These are phyloP conservation scores for Trichopria drosophilae DNA, from an alignment of 2,888 invertebrate genomes.

Conservation along the genomic window DNA sequence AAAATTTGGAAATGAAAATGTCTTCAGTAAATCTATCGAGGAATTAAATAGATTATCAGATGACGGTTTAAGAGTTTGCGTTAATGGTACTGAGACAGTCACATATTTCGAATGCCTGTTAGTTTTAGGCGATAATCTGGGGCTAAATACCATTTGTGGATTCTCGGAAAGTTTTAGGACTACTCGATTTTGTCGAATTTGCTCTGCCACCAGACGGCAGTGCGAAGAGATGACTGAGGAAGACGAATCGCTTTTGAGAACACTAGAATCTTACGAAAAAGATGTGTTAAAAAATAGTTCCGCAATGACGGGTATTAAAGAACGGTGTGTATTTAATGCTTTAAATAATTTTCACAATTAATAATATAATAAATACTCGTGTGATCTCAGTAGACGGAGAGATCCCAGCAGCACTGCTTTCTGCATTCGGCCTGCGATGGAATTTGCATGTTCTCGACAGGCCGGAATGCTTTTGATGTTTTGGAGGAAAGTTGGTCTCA, in stretches of 20 bases:
- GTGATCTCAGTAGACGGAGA: too few species aligned
- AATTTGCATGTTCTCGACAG: too few species aligned
- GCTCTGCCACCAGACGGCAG: background rate
- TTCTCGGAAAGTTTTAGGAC: background rate
- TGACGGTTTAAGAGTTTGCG: background rate
- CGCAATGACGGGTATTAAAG: background rate
- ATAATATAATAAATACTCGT: too few species aligned
- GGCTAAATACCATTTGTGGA: constrained; percentile 6
- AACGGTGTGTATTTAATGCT: constrained; percentile 7
- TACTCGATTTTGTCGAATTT: constrained; percentile 5
- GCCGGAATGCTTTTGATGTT: too few species aligned
- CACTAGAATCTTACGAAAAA: background rate
- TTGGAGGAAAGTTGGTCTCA: too few species aligned
- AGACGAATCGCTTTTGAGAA: background rate
- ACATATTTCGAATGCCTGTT: constrained; percentile 14
- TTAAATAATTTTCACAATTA: constrained; percentile 1
- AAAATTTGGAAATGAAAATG: constrained; percentile 12
- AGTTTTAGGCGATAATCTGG: constrained; percentile 13
- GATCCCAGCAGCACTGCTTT: too few species aligned
- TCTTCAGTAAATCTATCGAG: constrained; percentile 20
- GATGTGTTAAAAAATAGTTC: background rate
- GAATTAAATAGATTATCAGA: constrained; percentile 18
- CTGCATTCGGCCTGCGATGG: too few species aligned
- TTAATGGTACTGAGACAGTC: constrained; percentile 1
- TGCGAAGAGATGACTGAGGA: background rate